These are phyloP conservation scores for Semicossyphus pulcher DNA, from an alignment of 2,113 vertebrate genomes.

Conservation along the genomic window DNA sequence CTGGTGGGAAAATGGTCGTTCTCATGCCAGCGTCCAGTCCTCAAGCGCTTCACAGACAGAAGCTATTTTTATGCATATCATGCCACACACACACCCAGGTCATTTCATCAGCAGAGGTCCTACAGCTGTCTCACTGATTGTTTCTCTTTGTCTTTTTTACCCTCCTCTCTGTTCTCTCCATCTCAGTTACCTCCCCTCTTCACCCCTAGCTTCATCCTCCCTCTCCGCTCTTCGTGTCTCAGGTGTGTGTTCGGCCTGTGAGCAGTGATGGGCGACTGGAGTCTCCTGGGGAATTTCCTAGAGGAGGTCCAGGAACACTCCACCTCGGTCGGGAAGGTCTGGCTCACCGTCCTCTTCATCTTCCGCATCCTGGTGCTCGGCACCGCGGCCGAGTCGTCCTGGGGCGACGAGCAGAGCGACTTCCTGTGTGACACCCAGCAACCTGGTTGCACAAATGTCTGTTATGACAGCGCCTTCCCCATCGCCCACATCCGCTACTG, in stretches of 20 bases:
- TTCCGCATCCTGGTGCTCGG: slow-evolving; percentile 98
- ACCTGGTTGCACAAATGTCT: slow-evolving; percentile 95
- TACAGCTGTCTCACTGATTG: slow-evolving; percentile 37
- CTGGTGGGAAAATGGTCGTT: slow-evolving; percentile 60
- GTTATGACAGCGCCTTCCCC: slow-evolving; percentile 96
- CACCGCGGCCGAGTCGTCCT: slow-evolving; percentile 95
- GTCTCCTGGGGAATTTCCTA: slow-evolving; percentile 94
- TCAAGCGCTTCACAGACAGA: slow-evolving; percentile 56
- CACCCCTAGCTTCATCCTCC: neutral
- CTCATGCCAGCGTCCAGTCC: slow-evolving; percentile 60
- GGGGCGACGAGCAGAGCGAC: slow-evolving; percentile 96
- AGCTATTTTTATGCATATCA: slow-evolving; percentile 70
- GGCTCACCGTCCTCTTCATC: slow-evolving; percentile 96
- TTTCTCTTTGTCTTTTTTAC: slow-evolving; percentile 15
- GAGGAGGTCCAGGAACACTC: slow-evolving; percentile 98
- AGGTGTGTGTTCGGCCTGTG: slow-evolving; percentile 50
- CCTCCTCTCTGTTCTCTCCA: neutral
- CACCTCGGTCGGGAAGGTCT: slow-evolving; percentile 96
- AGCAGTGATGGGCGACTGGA: slow-evolving; percentile 95
- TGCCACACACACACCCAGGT: slow-evolving; percentile 27
- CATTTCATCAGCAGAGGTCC: slow-evolving; percentile 31
- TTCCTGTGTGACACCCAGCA: slow-evolving; percentile 94
- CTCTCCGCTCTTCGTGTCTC: slow-evolving; percentile 13
- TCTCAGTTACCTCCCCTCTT: slow-evolving; percentile 14
- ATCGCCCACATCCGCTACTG: slow-evolving; percentile 98